These are phyloP conservation scores for Lanistes nyassanus DNA, from an alignment of 1,140 invertebrate species.

Conservation along the genomic window DNA sequence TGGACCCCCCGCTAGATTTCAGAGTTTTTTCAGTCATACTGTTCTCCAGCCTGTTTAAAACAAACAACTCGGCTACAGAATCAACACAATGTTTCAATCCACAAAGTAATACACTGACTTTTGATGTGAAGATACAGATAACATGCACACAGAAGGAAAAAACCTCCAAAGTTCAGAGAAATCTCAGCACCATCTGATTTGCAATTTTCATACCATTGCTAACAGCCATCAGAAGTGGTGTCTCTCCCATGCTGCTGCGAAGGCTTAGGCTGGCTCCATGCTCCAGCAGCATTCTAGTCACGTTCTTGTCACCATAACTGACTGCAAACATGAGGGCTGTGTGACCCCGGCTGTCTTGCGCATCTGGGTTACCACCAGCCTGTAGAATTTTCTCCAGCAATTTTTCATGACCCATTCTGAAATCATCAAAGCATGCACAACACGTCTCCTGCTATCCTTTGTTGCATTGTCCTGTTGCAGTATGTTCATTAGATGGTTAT, in stretches of 20 bases:
- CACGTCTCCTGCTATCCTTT: too few relatives aligned
- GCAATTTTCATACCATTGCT: slow-evolving; percentile 41
- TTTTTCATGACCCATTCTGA: slow-evolving; percentile 34
- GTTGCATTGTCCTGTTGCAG: too few relatives aligned
- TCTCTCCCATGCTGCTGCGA: slow-evolving; percentile 34
- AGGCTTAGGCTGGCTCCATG: slow-evolving; percentile 44
- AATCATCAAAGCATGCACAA: too few relatives aligned
- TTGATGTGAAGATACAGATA: not conserved
- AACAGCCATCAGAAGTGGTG: slow-evolving; percentile 52
- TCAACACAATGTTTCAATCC: not conserved
- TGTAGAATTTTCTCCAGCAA: slow-evolving; percentile 49
- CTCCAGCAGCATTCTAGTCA: slow-evolving; percentile 37
- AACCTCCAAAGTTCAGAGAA: not conserved
- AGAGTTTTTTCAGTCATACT: too few relatives aligned
- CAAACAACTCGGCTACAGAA: too few relatives aligned
- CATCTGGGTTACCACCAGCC: slow-evolving; percentile 53
- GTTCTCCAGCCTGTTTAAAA: too few relatives aligned
- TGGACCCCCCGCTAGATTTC: too few relatives aligned
- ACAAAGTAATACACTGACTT: not conserved
- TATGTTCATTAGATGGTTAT: too few relatives aligned
- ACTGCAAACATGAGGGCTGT: slow-evolving; percentile 41
- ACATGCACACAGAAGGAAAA: not conserved
- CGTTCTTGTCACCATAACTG: slow-evolving; percentile 30
- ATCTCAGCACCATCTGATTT: not conserved
- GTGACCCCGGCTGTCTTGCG: slow-evolving; percentile 47